phyloP scores from a whole-genome alignment of 2,888 invertebrate genomes.

The Harpagoxenus sublaevis region DNA sequence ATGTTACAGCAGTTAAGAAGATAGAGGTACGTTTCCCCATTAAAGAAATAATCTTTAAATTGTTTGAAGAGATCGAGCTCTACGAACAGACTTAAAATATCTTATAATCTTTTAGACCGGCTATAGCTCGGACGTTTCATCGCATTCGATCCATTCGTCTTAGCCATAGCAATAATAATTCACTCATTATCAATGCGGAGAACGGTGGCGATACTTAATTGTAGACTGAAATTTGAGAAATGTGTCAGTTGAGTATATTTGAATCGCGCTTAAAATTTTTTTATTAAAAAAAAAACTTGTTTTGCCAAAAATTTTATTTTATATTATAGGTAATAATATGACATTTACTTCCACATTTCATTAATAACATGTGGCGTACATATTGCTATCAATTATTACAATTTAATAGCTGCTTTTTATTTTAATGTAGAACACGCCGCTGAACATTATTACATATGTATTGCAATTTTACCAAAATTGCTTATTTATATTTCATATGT shows the following conservation, averaged over 20 bases:
- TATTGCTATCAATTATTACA: neutral
- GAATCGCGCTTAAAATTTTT: neutral
- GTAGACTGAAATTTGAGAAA: neutral
- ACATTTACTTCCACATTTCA: neutral
- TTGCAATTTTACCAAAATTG: conserved; percentile 6
- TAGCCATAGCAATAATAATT: conserved; percentile 16
- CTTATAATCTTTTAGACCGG: neutral
- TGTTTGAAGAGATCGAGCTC: neutral
- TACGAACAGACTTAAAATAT: neutral
- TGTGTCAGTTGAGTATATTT: neutral
- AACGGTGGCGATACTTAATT: conserved; percentile 14
- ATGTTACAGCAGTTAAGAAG: neutral
- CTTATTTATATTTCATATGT: conserved; percentile 18
- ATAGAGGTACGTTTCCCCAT: neutral
- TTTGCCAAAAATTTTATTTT: neutral
- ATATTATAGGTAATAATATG: neutral
- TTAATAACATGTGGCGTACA: neutral
- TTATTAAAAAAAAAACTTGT: neutral
- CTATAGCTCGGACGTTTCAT: neutral
- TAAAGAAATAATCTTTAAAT: conserved; percentile 5
- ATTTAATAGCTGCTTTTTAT: neutral
- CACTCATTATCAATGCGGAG: conserved; percentile 6
- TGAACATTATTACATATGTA: neutral
- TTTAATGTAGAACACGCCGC: neutral
- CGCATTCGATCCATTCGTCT: conserved; percentile 1